phyloP scores from a whole-genome alignment of 2,888 invertebrate species.

The Caenorhabditis drosophilae region DNA sequence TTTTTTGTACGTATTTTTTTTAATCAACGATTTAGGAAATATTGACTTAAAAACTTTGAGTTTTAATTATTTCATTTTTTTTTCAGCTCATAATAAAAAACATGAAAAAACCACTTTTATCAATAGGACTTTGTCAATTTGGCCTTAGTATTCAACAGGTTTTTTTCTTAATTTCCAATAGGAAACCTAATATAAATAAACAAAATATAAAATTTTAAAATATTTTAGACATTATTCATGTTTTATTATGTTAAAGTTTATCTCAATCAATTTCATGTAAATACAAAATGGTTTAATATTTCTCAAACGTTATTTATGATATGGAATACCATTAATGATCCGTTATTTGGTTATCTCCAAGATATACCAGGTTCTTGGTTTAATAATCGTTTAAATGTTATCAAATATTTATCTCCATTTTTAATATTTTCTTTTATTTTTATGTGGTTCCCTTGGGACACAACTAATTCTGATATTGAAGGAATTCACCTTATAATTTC shows the following conservation, averaged over 20 bases:
- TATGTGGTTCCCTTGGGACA: slow-evolving; percentile 65
- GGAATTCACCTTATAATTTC: slow-evolving; percentile 71
- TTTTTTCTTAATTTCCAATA: neutral
- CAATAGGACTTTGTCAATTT: slow-evolving; percentile 45
- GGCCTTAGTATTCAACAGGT: slow-evolving; percentile 52
- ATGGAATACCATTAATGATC: slow-evolving; percentile 73
- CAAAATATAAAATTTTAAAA: neutral
- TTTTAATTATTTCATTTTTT: too few relatives aligned
- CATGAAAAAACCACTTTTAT: slow-evolving; percentile 22
- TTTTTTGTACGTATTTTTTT: neutral
- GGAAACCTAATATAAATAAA: neutral
- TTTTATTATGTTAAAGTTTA: slow-evolving; percentile 72
- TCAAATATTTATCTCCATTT: slow-evolving; percentile 70
- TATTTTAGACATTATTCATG: slow-evolving; percentile 66
- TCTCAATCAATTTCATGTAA: slow-evolving; percentile 70
- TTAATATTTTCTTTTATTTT: slow-evolving; percentile 70
- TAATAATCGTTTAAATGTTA: slow-evolving; percentile 69
- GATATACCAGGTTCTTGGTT: slow-evolving; percentile 63
- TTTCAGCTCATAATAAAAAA: too few relatives aligned
- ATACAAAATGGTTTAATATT: slow-evolving; percentile 71
- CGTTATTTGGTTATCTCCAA: slow-evolving; percentile 71
- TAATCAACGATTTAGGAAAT: neutral
- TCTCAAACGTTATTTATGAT: slow-evolving; percentile 71
- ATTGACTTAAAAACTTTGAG: too few relatives aligned
- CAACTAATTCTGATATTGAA: slow-evolving; percentile 50